These are phyloP conservation scores for Campoletis raptor DNA, from an alignment of 2,888 invertebrate species.

Conservation along the genomic window DNA sequence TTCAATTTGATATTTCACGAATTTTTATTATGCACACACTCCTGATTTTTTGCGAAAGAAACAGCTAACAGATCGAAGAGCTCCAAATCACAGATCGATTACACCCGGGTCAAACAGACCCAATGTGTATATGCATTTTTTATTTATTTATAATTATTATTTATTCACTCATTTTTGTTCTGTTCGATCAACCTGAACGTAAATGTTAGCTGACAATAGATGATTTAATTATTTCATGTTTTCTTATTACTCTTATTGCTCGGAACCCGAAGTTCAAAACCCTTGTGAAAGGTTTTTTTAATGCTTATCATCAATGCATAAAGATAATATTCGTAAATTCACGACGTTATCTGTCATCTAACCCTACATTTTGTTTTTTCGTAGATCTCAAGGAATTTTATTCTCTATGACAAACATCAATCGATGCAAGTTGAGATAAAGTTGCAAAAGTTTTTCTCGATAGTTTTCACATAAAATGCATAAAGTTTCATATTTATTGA, in stretches of 20 bases:
- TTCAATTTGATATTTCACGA: no score
- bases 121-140: no score
- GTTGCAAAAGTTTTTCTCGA: neutral
- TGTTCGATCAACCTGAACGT: neutral
- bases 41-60: no score
- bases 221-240: neutral
- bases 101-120: no score
- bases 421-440: neutral
- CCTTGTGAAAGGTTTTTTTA: neutral
- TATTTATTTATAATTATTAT: neutral
- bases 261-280: neutral
- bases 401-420: neutral
- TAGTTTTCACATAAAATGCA: conserved; percentile 4
- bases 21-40: no score
- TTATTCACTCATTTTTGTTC: neutral
- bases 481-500: conserved; percentile 9
- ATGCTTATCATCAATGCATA: neutral
- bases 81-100: no score
- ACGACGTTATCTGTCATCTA: neutral
- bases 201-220: neutral
- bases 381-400: neutral
- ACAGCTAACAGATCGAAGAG: no score
- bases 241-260: neutral
- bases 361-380: neutral
- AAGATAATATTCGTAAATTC: neutral